Evolutionary conservation across 2,888 invertebrate species (phyloP), one percentile per base, ranked within the genome.

Genomic region (Aproaerema taeniolella): DNA sequence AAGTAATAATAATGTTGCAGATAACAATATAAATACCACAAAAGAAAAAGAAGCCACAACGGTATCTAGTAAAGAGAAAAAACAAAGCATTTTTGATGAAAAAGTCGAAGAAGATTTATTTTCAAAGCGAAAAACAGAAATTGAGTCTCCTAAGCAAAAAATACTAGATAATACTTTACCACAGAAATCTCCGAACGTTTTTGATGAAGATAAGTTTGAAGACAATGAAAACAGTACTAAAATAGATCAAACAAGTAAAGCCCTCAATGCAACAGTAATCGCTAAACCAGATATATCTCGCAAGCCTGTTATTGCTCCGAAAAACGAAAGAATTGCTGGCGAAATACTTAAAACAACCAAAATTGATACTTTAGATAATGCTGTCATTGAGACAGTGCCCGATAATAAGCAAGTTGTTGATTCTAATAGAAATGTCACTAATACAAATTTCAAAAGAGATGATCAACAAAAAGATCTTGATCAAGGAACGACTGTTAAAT

Each of bases 341-440:
- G n/a, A n/a, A n/a, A n/a, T n/a, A n/a, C n/a, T n/a, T n/a, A n/a
- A n/a, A n/a, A n/a, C n/a, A n/a, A n/a, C n/a, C n/a, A n/a, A n/a
- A n/a, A n/a, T n/a, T n/a, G n/a, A n/a, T n/a, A n/a, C n/a, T n/a
- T n/a, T n/a, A n/a, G n/a, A n/a, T n/a, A n/a, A n/a, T n/a, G n/a
- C n/a, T n/a, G n/a, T n/a, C n/a, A n/a, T n/a, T n/a, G n/a, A n/a
- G n/a, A n/a, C n/a, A n/a, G n/a, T n/a, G n/a, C n/a, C n/a, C n/a
- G n/a, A 42, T 12, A 35, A 39, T 12, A 42, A 29, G 31, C 35
- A 34, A 32, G 15, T 28, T 8, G 14, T 36, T 1, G 29, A 36
- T 15, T 5, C 31, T 5, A 31, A 36, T 28, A 28, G 36, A 31
- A 36, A 38, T 17, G 7, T 39, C n/a, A 39, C 38, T 9, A 25